phyloP scores from a whole-genome alignment of 2,797 vertebrate genomes.

The Macropus fuliginosus region DNA sequence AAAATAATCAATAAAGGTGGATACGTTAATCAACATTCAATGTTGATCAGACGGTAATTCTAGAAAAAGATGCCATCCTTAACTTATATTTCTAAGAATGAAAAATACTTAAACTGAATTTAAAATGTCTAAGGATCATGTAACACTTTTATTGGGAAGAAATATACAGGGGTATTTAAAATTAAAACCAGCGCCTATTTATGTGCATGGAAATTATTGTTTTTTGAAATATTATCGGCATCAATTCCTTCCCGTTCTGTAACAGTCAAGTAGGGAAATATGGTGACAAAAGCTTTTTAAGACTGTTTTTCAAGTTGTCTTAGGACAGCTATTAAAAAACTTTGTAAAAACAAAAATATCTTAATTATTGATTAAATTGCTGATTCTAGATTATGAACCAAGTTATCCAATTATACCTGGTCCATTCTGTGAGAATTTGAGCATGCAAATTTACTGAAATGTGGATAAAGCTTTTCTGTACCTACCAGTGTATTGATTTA shows the following conservation, averaged over 20 bases:
- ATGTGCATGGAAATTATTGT: neutral
- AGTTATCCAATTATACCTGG: neutral
- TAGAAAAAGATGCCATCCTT: neutral
- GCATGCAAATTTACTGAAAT: neutral
- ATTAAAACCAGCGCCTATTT: neutral
- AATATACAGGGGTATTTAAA: neutral
- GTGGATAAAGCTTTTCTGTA: neutral
- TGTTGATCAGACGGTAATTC: neutral
- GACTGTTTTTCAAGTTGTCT: neutral
- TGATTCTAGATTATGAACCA: neutral
- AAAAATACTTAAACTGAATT: neutral
- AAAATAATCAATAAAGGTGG: neutral
- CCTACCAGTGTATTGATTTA: neutral
- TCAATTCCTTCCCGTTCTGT: neutral
- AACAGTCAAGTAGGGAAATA: neutral
- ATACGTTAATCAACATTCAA: neutral
- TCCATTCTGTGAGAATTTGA: neutral
- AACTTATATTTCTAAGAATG: neutral
- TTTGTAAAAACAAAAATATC: neutral
- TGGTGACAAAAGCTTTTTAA: neutral
- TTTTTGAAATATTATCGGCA: neutral
- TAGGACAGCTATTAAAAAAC: neutral
- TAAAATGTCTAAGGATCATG: neutral
- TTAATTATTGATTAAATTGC: neutral
- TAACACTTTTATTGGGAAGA: neutral